Percentiles rank a stretch among this genome's conserved stretches.
phyloP scores from a whole-genome alignment of 2,888 invertebrate genomes.

The Tiphia femorata region DNA sequence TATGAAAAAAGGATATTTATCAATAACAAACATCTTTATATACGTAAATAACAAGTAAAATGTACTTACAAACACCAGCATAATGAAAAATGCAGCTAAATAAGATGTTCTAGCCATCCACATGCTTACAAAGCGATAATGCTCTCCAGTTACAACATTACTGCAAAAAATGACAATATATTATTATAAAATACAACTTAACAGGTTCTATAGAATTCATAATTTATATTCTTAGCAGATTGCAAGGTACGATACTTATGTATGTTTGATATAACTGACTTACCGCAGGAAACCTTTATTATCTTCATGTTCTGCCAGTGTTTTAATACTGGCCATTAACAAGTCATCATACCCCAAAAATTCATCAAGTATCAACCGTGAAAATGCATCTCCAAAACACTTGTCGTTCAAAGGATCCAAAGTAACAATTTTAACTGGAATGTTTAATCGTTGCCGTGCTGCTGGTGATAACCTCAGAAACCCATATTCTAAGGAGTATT shows the following conservation, averaged over 20 bases:
- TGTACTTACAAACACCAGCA: constrained; percentile 97
- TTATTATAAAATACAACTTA: no score
- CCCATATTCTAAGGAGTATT: constrained; percentile 98
- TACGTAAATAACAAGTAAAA: neutral
- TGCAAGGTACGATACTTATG: no score
- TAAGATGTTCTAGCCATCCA: constrained; percentile 97
- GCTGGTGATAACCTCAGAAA: constrained; percentile 90
- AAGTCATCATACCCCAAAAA: constrained; percentile 98
- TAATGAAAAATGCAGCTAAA: constrained; percentile 95
- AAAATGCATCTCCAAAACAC: constrained; percentile 95
- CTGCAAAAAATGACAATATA: constrained; percentile 76
- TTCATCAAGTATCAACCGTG: constrained; percentile 89
- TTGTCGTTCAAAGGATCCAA: constrained; percentile 88
- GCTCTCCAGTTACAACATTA: constrained; percentile 98
- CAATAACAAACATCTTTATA: neutral
- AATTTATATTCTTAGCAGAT: neutral
- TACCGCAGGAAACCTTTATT: constrained; percentile 94
- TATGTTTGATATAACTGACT: constrained; percentile 6
- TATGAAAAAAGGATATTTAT: no score
- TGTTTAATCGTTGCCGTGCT: constrained; percentile 88
- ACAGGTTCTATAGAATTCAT: neutral
- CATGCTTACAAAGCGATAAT: constrained; percentile 97
- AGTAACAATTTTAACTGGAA: constrained; percentile 90
- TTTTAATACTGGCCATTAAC: constrained; percentile 96
- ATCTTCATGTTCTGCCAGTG: constrained; percentile 94